Conservation (phyloP, 2,888 invertebrate genomes). For the Drosophila borborema region DNA sequence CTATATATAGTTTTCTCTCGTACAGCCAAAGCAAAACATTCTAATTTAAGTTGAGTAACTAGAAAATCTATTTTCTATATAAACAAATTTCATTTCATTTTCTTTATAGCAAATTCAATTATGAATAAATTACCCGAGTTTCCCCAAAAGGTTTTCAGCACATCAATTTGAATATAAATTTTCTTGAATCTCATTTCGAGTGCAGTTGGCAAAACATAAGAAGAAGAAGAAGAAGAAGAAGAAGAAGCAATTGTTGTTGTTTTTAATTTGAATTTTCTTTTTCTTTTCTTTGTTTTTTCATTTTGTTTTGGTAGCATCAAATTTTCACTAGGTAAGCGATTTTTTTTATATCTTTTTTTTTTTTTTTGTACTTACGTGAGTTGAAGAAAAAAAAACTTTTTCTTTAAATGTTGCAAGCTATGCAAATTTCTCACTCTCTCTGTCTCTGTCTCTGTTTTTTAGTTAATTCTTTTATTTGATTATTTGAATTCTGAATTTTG, state of each 20-base stretch:
- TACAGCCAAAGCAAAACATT: background rate
- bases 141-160: background rate
- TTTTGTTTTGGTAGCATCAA: conserved; percentile 66
- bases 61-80: background rate
- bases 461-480: conserved; percentile 4
- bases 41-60: background rate
- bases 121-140: background rate
- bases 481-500: conserved; percentile 11
- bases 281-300: conserved; percentile 1
- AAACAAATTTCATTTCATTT: background rate
- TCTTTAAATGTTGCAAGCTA: conserved; percentile 21
- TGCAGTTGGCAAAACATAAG: conserved; percentile 4
- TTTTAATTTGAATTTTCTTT: background rate
- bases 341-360: conserved; percentile 33
- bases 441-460: conserved; percentile 23
- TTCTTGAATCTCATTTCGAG: conserved; percentile 5
- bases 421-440: conserved; percentile 27
- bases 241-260: conserved; percentile 19
- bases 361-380: conserved; percentile 67
- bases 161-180: background rate
- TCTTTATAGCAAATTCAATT: background rate
- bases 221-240: background rate
- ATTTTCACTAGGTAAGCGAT: conserved; percentile 54
- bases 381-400: conserved; percentile 9
- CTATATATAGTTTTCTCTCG: background rate